Conservation (phyloP, 2,797 vertebrate species). For the Poecilia gillii region DNA sequence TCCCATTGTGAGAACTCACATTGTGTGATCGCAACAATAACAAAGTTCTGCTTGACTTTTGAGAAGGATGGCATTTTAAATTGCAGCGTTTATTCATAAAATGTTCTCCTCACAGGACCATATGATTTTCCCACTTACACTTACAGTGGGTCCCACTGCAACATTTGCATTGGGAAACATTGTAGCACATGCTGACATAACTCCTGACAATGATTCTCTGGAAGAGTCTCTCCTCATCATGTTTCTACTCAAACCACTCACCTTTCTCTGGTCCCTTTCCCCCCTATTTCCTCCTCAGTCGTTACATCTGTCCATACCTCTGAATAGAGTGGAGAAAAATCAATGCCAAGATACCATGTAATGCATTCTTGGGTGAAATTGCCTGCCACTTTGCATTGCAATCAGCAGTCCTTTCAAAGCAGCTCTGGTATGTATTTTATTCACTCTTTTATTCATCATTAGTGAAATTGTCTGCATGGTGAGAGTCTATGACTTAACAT, state of each 20-base stretch:
- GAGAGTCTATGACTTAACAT: not conserved
- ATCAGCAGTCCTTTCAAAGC: constrained; percentile 31
- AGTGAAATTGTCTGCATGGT: not conserved
- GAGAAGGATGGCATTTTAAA: not conserved
- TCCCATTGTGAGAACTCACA: not conserved
- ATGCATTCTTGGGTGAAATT: constrained; percentile 31
- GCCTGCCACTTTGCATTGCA: constrained; percentile 24
- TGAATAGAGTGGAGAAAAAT: constrained; percentile 12
- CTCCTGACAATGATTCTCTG: not conserved
- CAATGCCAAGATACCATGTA: constrained; percentile 27
- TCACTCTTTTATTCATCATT: constrained; percentile 1
- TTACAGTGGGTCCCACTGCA: not conserved
- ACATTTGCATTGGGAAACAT: not conserved
- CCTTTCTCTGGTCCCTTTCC: not conserved
- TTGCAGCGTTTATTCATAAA: not conserved
- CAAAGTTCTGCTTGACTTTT: not conserved
- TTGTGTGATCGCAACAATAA: not conserved
- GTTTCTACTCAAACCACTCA: not conserved
- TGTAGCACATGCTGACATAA: not conserved
- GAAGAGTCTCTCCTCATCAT: not conserved
- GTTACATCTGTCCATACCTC: not conserved
- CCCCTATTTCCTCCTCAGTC: not conserved
- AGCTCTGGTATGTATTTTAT: not conserved
- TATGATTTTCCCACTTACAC: not conserved
- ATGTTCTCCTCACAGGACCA: not conserved